phyloP scores from a whole-genome alignment of 2,888 invertebrate genomes.

The Drosophila testacea region DNA sequence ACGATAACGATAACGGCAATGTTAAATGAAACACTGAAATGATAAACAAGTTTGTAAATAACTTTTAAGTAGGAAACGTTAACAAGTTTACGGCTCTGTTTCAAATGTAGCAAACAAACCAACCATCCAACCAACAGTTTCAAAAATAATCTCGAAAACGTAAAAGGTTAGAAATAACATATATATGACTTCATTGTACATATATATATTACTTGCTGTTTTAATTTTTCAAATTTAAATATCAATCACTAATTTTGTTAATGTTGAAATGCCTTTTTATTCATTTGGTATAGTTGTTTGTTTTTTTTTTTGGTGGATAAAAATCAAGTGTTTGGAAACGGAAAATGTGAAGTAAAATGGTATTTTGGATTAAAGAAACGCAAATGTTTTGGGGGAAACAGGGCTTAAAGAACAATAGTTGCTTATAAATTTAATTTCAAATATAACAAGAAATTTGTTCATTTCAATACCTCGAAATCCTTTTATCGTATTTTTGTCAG shows the following conservation, averaged over 20 bases:
- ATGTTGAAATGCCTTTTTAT: constrained; percentile 40
- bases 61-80: constrained; percentile 35
- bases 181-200: constrained; percentile 42
- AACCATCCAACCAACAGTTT: constrained; percentile 74
- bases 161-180: constrained; percentile 56
- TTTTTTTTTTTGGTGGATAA: constrained; percentile 47
- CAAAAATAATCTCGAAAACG: constrained; percentile 55
- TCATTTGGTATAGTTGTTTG: constrained; percentile 19
- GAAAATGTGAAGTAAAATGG: constrained; percentile 47
- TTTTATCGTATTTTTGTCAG: constrained; percentile 58
- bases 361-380: constrained; percentile 38
- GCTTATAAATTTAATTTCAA: constrained; percentile 80
- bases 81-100: constrained; percentile 59
- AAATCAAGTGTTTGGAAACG: constrained; percentile 48
- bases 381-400: constrained; percentile 33
- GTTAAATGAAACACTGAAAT: constrained; percentile 4
- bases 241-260: constrained; percentile 63
- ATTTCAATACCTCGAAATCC: constrained; percentile 86
- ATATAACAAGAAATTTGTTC: constrained; percentile 78
- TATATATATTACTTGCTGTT: constrained; percentile 58
- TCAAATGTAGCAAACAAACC: constrained; percentile 72
- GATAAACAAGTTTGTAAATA: constrained; percentile 12
- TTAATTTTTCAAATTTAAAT: constrained; percentile 41
- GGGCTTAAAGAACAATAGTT: constrained; percentile 75
- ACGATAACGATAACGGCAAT: constrained; percentile 7